Evolutionary conservation across 1,140 invertebrate species (phyloP).

Genomic region (Drosophila truncata): DNA sequence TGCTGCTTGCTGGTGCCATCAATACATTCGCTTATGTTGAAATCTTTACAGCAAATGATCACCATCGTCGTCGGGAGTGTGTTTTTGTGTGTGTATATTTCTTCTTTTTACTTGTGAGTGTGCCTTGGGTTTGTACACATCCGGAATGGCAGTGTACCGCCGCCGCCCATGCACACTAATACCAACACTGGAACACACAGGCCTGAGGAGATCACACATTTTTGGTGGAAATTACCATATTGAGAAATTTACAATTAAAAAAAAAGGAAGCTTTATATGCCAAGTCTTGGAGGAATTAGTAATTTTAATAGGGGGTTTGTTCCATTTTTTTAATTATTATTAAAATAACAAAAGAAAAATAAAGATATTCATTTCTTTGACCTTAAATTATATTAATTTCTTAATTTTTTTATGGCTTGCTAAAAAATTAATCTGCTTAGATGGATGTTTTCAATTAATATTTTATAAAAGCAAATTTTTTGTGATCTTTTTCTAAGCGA

Average conservation of each 20-base stretch:
- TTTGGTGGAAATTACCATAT: conserved; percentile 82
- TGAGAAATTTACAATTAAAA: conserved; percentile 83
- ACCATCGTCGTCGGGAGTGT: conserved; percentile 10
- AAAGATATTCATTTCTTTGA: too few species aligned
- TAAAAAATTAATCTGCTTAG: background rate
- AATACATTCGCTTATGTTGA: conserved; percentile 67
- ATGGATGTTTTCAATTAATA: background rate
- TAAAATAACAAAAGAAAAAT: too few species aligned
- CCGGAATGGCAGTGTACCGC: conserved; percentile 70
- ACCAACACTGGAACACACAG: conserved; percentile 5
- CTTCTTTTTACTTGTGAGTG: conserved; percentile 31
- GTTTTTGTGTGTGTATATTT: conserved; percentile 36
- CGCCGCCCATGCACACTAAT: conserved; percentile 61
- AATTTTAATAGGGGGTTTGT: background rate
- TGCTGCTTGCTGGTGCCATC: conserved; percentile 63
- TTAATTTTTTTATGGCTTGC: background rate
- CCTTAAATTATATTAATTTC: background rate
- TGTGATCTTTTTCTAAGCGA: too few species aligned
- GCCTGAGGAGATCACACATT: conserved; percentile 41
- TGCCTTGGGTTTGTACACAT: conserved; percentile 75
- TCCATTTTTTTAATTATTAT: background rate
- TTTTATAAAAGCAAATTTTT: too few species aligned
- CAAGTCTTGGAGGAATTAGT: conserved; percentile 1
- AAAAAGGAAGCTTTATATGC: conserved; percentile 9
- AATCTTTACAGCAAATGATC: conserved; percentile 61